These are phyloP conservation scores for Dascyllus trimaculatus DNA, from an alignment of 2,113 vertebrate genomes.

Conservation along the genomic window DNA sequence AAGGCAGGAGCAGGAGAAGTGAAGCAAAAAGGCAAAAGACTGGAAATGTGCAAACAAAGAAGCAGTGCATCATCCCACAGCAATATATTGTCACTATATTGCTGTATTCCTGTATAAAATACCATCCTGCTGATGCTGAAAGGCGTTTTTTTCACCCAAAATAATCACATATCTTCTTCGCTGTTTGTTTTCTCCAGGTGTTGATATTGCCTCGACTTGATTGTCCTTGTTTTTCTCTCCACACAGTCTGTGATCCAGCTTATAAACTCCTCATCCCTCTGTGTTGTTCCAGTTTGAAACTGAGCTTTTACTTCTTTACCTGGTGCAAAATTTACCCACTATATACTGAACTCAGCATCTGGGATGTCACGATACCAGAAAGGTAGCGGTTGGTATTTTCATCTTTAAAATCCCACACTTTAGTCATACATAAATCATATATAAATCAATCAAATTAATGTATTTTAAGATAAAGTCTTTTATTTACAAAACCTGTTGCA, in stretches of 20 bases:
- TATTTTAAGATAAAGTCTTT: too few relatives aligned
- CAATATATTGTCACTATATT: constrained; percentile 23
- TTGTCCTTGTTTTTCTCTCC: neutral
- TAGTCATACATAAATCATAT: too few relatives aligned
- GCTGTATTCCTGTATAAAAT: constrained; percentile 8
- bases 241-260: neutral
- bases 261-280: constrained; percentile 3
- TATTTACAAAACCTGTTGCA: too few relatives aligned
- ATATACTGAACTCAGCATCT: too few relatives aligned
- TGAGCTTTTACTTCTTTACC: neutral
- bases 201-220: neutral
- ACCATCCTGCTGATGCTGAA: neutral
- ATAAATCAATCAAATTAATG: too few relatives aligned
- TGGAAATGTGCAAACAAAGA: constrained; percentile 26
- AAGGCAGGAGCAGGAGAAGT: constrained; percentile 4
- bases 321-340: too few relatives aligned
- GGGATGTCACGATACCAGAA: too few relatives aligned
- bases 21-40: constrained; percentile 6
- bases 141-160: constrained; percentile 2
- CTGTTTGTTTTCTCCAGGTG: neutral
- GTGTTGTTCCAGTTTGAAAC: neutral
- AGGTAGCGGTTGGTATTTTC: too few relatives aligned
- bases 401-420: too few relatives aligned
- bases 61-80: constrained; percentile 4
- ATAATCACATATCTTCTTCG: constrained; percentile 18